Evolutionary conservation across 2,888 invertebrate species (phyloP).

Genomic region (Plagodis pulveraria): DNA sequence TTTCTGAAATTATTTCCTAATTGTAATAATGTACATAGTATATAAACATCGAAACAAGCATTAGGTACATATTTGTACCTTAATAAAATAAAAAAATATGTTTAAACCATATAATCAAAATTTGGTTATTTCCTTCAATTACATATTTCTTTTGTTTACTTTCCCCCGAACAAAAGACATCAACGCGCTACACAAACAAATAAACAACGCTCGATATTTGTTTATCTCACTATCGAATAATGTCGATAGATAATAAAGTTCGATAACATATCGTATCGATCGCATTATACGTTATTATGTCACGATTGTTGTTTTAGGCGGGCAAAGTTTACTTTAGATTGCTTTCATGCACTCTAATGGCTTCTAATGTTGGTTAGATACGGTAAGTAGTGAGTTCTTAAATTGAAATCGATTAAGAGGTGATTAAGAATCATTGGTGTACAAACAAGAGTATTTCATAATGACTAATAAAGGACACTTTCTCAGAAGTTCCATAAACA

Average conservation of each 20-base stretch:
- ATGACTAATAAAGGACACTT: constrained; percentile 74
- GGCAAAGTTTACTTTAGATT: constrained; percentile 47
- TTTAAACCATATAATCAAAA: constrained; percentile 5
- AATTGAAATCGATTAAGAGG: constrained; percentile 27
- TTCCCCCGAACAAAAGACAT: constrained; percentile 70
- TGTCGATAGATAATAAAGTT: constrained; percentile 57
- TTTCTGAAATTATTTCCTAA: too few relatives aligned
- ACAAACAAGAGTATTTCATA: constrained; percentile 56
- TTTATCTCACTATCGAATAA: constrained; percentile 54
- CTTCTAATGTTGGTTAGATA: constrained; percentile 2
- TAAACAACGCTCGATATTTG: constrained; percentile 44
- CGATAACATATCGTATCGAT: constrained; percentile 72
- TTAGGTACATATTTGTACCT: too few relatives aligned
- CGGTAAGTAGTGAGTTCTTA: background rate
- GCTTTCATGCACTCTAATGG: constrained; percentile 10
- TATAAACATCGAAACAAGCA: too few relatives aligned
- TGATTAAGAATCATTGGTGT: constrained; percentile 56
- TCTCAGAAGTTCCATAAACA: constrained; percentile 63
- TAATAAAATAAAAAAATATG: background rate
- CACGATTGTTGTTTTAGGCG: constrained; percentile 55
- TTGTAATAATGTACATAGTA: too few relatives aligned
- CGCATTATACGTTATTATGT: constrained; percentile 64
- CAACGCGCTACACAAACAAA: constrained; percentile 70
- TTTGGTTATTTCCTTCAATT: background rate
- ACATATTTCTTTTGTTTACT: constrained; percentile 34